phyloP scores from a whole-genome alignment of 2,113 vertebrate genomes.

The Upupa epops region DNA sequence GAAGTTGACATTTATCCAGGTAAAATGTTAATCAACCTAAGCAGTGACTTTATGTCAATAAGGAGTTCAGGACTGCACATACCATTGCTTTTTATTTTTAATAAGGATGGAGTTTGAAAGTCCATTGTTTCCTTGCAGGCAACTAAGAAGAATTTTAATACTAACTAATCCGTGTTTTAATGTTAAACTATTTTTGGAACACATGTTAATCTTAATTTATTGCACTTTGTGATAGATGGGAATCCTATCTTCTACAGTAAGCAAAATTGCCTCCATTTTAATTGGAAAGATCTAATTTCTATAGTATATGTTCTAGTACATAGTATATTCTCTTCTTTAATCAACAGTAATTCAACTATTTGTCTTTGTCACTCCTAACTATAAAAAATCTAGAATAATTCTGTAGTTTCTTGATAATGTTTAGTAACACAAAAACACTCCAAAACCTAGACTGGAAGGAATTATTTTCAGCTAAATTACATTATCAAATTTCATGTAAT shows the following conservation, averaged over 20 bases:
- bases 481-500: conserved; percentile 8
- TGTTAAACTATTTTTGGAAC: not conserved
- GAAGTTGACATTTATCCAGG: not conserved
- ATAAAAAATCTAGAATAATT: not conserved
- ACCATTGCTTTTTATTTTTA: not conserved
- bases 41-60: not conserved
- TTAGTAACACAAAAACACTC: not conserved
- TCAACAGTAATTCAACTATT: not conserved
- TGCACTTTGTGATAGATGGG: not conserved
- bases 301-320: not conserved
- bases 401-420: not conserved
- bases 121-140: not conserved
- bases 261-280: not conserved
- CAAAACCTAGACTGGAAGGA: not conserved
- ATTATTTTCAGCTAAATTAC: conserved; percentile 19
- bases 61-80: not conserved
- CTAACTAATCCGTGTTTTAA: not conserved
- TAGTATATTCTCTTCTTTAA: not conserved
- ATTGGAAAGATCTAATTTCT: not conserved
- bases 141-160: not conserved
- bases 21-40: not conserved
- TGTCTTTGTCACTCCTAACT: not conserved
- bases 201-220: not conserved
- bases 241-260: not conserved
- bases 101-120: not conserved